Percentiles rank a stretch among this genome's conserved stretches.
Conservation (phyloP, 2,888 invertebrate species). For the Pterobdella sp. region DNA sequence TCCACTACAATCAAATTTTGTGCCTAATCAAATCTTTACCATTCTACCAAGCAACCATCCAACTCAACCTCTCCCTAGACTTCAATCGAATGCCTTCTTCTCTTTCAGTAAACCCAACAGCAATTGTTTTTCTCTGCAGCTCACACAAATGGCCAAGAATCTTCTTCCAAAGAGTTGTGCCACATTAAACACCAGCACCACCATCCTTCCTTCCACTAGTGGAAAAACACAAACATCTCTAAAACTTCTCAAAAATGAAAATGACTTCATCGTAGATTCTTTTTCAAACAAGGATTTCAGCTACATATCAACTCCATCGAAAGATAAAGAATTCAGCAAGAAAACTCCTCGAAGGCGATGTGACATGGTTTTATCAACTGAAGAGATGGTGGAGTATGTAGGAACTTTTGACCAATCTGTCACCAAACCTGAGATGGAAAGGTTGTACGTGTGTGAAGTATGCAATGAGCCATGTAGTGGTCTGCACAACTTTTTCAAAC, state of each 20-base stretch:
- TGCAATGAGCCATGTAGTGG: slow-evolving; percentile 34
- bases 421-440: neutral
- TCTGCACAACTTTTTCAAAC: slow-evolving; percentile 36
- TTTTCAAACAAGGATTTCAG: slow-evolving; percentile 23
- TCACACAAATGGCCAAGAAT: slow-evolving; percentile 25
- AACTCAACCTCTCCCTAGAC: neutral
- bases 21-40: slow-evolving; percentile 18
- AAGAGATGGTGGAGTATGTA: slow-evolving; percentile 40
- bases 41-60: slow-evolving; percentile 15
- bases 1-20: neutral
- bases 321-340: slow-evolving; percentile 32
- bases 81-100: neutral
- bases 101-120: neutral
- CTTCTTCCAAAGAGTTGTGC: neutral
- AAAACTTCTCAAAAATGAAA: slow-evolving; percentile 34
- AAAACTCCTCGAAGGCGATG: slow-evolving; percentile 36
- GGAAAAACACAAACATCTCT: neutral
- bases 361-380: slow-evolving; percentile 38
- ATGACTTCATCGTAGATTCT: slow-evolving; percentile 39
- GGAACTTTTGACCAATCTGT: slow-evolving; percentile 30
- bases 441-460: slow-evolving; percentile 36
- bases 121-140: slow-evolving; percentile 25
- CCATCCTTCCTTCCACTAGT: neutral
- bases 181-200: neutral
- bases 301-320: neutral